Evolutionary conservation across 2,888 invertebrate genomes (phyloP).

Genomic region (Odontocolon sp.): DNA sequence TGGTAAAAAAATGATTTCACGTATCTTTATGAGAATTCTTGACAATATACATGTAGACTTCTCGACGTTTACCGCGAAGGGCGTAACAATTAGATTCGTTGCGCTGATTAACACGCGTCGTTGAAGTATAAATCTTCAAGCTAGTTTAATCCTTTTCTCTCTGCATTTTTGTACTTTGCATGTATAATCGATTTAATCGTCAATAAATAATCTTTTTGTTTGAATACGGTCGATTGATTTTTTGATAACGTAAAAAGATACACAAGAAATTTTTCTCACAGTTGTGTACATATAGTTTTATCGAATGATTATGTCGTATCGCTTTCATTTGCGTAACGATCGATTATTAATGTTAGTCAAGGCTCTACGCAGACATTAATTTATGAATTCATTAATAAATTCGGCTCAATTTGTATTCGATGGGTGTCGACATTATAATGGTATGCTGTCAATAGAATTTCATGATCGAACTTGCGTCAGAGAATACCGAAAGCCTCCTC

Average conservation of each 20-base stretch:
- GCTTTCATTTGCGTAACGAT: not conserved
- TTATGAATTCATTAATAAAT: conserved; percentile 20
- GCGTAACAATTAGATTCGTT: not conserved
- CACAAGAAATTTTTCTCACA: not conserved
- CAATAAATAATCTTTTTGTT: too few species aligned
- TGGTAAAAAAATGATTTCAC: too few species aligned
- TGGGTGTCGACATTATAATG: conserved; percentile 26
- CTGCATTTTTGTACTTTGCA: too few species aligned
- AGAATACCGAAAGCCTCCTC: not conserved
- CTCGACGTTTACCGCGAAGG: not conserved
- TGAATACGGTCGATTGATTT: too few species aligned
- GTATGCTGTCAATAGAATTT: conserved; percentile 18
- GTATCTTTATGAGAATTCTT: too few species aligned
- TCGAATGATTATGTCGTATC: not conserved
- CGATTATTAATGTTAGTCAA: too few species aligned
- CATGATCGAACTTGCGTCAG: conserved; percentile 30
- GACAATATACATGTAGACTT: not conserved
- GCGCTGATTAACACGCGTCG: too few species aligned
- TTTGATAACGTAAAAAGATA: too few species aligned
- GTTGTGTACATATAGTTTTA: not conserved
- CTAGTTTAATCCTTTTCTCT: too few species aligned
- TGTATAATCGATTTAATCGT: too few species aligned
- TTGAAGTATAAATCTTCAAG: too few species aligned
- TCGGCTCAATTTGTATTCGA: conserved; percentile 39
- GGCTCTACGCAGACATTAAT: too few species aligned